phyloP scores from a whole-genome alignment of 2,888 invertebrate species.

The Muscina levida region DNA sequence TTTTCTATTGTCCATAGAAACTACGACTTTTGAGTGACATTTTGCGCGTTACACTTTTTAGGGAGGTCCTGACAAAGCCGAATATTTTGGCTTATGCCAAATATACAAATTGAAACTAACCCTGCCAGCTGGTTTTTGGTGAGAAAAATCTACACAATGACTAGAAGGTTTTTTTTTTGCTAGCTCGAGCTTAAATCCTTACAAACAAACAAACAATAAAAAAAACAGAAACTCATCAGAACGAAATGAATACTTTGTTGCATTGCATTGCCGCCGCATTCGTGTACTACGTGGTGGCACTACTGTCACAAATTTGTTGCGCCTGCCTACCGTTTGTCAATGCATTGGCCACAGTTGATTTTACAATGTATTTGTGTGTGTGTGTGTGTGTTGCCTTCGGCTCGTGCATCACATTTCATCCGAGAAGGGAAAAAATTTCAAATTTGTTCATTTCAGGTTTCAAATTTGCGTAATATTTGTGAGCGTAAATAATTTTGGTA shows the following conservation, averaged over 20 bases:
- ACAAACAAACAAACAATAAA: too few species aligned
- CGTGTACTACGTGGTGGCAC: background rate
- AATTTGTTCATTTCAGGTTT: conserved; percentile 41
- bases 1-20: conserved; percentile 1
- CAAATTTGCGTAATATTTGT: conserved; percentile 54
- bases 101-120: conserved; percentile 9
- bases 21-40: conserved; percentile 4
- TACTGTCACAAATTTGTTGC: conserved; percentile 54
- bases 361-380: conserved; percentile 22
- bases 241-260: conserved; percentile 38
- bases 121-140: conserved; percentile 50
- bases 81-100: conserved; percentile 22
- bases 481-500: conserved; percentile 50
- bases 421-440: conserved; percentile 29
- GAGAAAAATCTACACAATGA: conserved; percentile 12
- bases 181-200: background rate
- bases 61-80: background rate
- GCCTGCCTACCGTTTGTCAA: conserved; percentile 62
- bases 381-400: conserved; percentile 1
- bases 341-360: conserved; percentile 57
- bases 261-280: background rate
- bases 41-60: conserved; percentile 13
- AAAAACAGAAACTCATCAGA: background rate
- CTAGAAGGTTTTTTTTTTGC: conserved; percentile 40
- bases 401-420: conserved; percentile 42